Evolutionary conservation across 2,797 vertebrate species (phyloP).

Genomic region (Bufotes viridis): DNA sequence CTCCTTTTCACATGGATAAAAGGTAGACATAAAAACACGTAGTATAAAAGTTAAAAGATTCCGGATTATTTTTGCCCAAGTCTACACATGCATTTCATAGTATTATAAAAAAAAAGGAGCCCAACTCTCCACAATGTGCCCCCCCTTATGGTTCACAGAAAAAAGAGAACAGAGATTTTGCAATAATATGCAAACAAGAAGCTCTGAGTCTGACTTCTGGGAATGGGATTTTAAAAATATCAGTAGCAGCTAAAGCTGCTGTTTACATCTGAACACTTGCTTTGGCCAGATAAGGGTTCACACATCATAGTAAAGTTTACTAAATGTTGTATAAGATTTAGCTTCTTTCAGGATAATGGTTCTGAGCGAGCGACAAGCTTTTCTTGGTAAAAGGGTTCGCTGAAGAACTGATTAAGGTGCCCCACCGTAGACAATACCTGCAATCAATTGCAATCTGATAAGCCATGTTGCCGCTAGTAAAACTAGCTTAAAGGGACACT

Average conservation of each 20-base stretch:
- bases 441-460: too few species aligned
- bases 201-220: background rate
- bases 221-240: background rate
- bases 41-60: background rate
- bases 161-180: background rate
- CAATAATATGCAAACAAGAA: background rate
- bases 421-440: too few species aligned
- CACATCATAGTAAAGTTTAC: too few species aligned
- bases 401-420: too few species aligned
- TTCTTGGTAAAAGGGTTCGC: too few species aligned
- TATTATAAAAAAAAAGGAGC: background rate
- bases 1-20: background rate
- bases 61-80: background rate
- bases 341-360: too few species aligned
- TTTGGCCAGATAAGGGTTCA: background rate
- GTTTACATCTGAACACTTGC: background rate
- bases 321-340: too few species aligned
- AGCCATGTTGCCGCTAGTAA: too few species aligned
- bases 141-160: background rate
- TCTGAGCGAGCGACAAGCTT: too few species aligned
- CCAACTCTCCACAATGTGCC: background rate
- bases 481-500: too few species aligned
- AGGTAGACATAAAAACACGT: background rate
- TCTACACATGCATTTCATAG: background rate
- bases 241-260: background rate